Evolutionary conservation across 2,797 vertebrate genomes (phyloP), one percentile per base, ranked within the genome.

Genomic region (Cyprinodon diabolis): DNA sequence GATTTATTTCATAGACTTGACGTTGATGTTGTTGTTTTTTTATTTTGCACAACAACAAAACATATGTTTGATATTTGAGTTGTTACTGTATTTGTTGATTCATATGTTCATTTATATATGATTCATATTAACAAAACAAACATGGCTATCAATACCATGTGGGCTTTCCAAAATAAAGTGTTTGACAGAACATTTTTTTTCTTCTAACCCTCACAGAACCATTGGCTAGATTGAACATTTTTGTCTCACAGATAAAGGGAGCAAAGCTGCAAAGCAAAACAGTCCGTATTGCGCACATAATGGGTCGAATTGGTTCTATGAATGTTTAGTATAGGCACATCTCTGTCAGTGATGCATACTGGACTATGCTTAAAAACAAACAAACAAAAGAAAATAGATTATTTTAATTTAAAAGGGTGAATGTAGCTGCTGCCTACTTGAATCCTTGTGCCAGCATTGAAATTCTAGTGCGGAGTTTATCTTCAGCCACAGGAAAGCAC

Each of bases 391-490:
- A 30, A 30, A 55, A 55, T 4, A 11, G 1, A 30, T 57, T 13
- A 17, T 3, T 35, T 37, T 35, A 9, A 35, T 35, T 58, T 6
- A 58, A 57, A 57, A 57, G 6, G 11, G 55, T 56, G 30, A 21
- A 21, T 23, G n/a, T 14, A 40, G n/a, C 40, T 3, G 23, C 40
- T 43, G 6, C 2, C 8, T 66, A 3, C 71, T 25, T 47, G 66
- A 84, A 80, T 88, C 85, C 79, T 66, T 71, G 55, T 86, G 69
- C 74, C 70, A 56, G 76, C 8, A 25, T 35, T 11, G 48, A 57
- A 30, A 70, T 23, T 91, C 90, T 90, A 84, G 58, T 10, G 10
- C 87, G 67, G 87, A 77, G 74, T 92, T 93, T 92, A 57, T 69
- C 62, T 76, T 86, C 68, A 83, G 49, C 86, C 82, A 43, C 81